phyloP scores from a whole-genome alignment of 2,888 invertebrate genomes.

The Creontiades dilutus region DNA sequence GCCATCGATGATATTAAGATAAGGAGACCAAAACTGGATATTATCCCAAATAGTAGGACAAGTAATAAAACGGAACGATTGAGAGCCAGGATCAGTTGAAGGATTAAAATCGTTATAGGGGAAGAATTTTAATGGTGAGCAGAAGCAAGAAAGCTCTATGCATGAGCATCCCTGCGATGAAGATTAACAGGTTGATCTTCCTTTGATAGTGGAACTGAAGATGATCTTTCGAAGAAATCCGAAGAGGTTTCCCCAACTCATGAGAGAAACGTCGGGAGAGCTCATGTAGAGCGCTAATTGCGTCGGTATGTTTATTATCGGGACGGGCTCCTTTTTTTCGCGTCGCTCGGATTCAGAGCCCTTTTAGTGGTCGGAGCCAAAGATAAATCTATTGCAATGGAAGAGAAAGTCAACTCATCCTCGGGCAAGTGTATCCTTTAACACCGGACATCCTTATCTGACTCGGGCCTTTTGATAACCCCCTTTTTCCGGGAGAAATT shows the following conservation, averaged over 20 bases:
- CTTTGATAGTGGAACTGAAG: background rate
- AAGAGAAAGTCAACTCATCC: slow-evolving; percentile 37
- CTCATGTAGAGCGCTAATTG: background rate
- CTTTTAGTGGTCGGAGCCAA: background rate
- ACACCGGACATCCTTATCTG: slow-evolving; percentile 39
- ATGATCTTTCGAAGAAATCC: background rate
- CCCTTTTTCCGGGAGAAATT: slow-evolving; percentile 7
- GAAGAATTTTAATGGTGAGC: no score
- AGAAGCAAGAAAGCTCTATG: no score
- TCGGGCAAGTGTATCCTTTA: background rate
- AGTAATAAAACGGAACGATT: no score
- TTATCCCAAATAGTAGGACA: no score
- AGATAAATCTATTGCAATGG: slow-evolving; percentile 4
- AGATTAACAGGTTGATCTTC: background rate
- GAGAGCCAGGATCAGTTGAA: no score
- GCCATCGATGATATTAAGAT: no score
- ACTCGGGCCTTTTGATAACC: background rate
- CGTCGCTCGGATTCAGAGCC: background rate
- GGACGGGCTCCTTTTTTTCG: background rate
- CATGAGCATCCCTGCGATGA: background rate
- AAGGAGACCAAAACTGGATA: no score
- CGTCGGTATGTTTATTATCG: slow-evolving; percentile 19
- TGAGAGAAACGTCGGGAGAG: no score
- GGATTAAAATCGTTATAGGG: no score
- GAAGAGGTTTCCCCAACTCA: no score